Conservation (phyloP, 2,888 invertebrate genomes). For the Halocaridina rubra region DNA sequence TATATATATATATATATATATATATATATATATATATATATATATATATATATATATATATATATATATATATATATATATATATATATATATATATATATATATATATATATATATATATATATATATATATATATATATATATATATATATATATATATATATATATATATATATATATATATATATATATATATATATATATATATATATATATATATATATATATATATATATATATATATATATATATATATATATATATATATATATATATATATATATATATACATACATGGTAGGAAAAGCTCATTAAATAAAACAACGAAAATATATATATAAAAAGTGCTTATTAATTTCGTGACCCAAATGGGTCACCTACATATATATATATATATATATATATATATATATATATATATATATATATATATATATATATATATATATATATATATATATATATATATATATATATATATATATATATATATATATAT, state of each 20-base stretch:
- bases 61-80: background rate
- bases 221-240: background rate
- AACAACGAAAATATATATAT: no score
- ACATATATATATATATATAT: background rate
- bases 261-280: background rate
- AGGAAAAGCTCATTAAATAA: no score
- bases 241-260: background rate
- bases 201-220: background rate
- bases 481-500: no score
- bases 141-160: background rate
- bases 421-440: background rate
- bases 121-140: background rate
- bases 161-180: background rate
- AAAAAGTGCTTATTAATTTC: no score
- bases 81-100: background rate
- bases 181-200: background rate
- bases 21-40: background rate
- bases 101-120: background rate
- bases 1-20: background rate
- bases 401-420: background rate
- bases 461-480: no score
- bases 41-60: background rate
- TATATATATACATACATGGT: background rate
- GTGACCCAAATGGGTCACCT: no score
- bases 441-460: no score